Evolutionary conservation across 2,113 vertebrate genomes (phyloP), one percentile per base, ranked within the genome.

Genomic region (Ochotona curzoniae): DNA sequence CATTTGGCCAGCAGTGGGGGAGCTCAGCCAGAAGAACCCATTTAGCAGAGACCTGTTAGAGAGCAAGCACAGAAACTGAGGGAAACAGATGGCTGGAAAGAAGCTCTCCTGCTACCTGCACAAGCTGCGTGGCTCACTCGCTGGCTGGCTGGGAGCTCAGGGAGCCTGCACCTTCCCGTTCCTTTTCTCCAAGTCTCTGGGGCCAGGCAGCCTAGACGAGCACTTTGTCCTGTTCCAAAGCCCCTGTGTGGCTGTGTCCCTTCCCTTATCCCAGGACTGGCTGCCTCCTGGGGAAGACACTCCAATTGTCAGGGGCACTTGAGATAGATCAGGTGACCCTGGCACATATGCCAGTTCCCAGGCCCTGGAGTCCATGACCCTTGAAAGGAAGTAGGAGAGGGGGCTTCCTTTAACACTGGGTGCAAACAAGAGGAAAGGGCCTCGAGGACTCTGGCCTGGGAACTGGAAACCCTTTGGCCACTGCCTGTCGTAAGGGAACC

Each of bases 241-340:
- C 71, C n/a, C 20, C 49, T 30, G 60, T 76, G 18, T 30, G 14
- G 14, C 54, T 18, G 18, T 18, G 54, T 57, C 54, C 54, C 54
- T 12, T 11, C 15, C 7, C 8, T 12, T 7, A 15, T 69, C 35
- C 32, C 25, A 38, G 26, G 26, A n/a, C 25, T 71, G 85, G 71
- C 49, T 8, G 12, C 70, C 49, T 57, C 4, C 20, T 5, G 4
- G 74, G 47, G 38, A 51, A 32, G 60, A 32, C 81, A 74, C 75
- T 94, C n/a, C 94, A 35, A 28, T 54, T 69, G 61, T 69, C 32
- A 23, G 61, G 44, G 75, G 87, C 13, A 11, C 93, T 83, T 26
- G 38, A 17, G 5, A 47, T 2, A 78, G 86, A 35, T 13, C 20
- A 7, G 17, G 21, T 7, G 25, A 47, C 35, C 38, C 60, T 25